Base-by-base conservation (phyloP, 2,113 vertebrate genomes). In the Lamprotornis superbus region DNA sequence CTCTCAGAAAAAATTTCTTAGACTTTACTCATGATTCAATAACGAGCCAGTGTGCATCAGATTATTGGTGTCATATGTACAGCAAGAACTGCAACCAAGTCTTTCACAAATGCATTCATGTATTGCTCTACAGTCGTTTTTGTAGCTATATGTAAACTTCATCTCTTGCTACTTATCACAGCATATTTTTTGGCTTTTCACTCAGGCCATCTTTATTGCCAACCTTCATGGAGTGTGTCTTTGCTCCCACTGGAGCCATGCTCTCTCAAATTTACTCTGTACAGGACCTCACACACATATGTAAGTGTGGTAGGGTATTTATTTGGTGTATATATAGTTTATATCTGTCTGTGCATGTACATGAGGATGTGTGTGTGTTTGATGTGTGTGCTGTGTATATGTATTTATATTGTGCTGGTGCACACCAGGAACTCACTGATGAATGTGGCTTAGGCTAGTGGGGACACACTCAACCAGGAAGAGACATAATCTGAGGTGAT, bases 41-140 rank as follows among this genome's bases (percentile, higher is more conserved):
- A 87, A 44, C 23, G 1, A 4, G 9, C 3, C 33, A 85, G 22
- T 31, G 21, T 1, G 1, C 21, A 21, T 33, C 15, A 49, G 37
- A 30, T 5, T 50, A 28, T 11, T 65, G 68, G 27, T 69, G 24
- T 31, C 21, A 47, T 14, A 30, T 0, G 0, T 33, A 69, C 2
- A 73, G 24, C 11, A 52, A 89, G 25, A 92, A 55, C 52, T 68
- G 22, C 19, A 22, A 40, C 14, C 30, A 24, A 33, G 27, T 44
- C 20, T 27, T 68, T 92, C 27, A 42, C 10, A 37, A 69, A 81
- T 37, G 16, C 20, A n/a, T 63, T 57, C 9, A 16, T 13, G 6
- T 47, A 23, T 21, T 61, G 2, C 8, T 27, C 24, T 76, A 7
- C 0, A 0, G 57, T 30, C 12, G 3, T 10, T 68, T 89, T 39